Percentiles rank a stretch among this genome's conserved stretches.
Evolutionary conservation across 1,140 invertebrate genomes (phyloP).

Genomic region (Drosophila subobscura): DNA sequence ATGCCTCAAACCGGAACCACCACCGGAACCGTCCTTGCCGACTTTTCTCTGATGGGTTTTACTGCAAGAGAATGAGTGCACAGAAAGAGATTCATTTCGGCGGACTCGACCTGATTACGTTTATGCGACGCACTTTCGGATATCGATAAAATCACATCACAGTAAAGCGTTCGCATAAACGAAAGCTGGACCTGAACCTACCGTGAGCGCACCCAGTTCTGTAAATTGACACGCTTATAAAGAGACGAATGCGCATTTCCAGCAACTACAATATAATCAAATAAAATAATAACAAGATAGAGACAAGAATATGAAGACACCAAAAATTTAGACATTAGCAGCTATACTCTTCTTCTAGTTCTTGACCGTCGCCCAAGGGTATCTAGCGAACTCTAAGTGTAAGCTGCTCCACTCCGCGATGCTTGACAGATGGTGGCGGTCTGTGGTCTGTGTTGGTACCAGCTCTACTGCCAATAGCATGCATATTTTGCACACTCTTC

Average conservation of each 20-base stretch:
- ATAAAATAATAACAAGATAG: constrained; percentile 19
- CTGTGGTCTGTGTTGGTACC: too few species aligned
- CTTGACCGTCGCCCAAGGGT: too few species aligned
- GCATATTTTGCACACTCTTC: not conserved
- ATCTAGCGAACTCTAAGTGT: too few species aligned
- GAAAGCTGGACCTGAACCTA: constrained; percentile 13
- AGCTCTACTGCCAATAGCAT: too few species aligned
- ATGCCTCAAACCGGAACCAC: not conserved
- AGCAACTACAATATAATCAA: constrained; percentile 39
- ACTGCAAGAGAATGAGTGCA: constrained; percentile 25
- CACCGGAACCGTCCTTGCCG: too few species aligned
- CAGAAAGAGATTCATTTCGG: constrained; percentile 5
- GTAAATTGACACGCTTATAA: constrained; percentile 14
- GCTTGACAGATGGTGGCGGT: too few species aligned
- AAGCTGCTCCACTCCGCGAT: too few species aligned
- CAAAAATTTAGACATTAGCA: not conserved
- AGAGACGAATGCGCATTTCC: not conserved
- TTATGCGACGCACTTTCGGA: too few species aligned
- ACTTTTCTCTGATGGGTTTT: constrained; percentile 5
- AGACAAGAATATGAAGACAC: not conserved
- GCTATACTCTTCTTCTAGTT: not conserved
- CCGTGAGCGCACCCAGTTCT: constrained; percentile 14
- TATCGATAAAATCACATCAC: too few species aligned
- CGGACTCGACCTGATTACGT: not conserved
- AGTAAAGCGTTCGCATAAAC: too few species aligned